Conservation (phyloP, 1,140 invertebrate genomes). For the Lasaia peninsularis region DNA sequence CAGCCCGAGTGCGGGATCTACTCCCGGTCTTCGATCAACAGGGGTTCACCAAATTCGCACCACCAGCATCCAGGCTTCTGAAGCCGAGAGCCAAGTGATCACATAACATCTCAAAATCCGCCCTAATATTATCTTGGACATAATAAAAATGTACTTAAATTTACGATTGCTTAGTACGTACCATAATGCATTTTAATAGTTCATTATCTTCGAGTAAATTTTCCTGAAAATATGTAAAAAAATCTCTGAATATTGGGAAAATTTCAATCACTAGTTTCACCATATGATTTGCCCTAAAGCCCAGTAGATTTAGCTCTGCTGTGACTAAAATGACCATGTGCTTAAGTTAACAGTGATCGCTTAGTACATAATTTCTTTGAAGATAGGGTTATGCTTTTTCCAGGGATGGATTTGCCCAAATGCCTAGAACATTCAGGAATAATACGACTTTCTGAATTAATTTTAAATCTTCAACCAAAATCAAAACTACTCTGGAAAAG, state of each 20-base stretch:
- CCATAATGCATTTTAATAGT: neutral
- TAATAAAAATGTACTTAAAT: neutral
- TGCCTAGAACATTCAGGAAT: no score
- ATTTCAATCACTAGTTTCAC: no score
- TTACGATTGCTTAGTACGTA: neutral
- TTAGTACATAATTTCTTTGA: no score
- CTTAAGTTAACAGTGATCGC: no score
- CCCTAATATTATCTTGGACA: neutral
- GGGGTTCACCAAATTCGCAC: slow-evolving; percentile 87
- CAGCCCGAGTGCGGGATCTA: slow-evolving; percentile 84
- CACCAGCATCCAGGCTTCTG: slow-evolving; percentile 85
- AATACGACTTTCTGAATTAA: no score
- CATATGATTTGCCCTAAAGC: no score
- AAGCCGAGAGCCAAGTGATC: slow-evolving; percentile 79
- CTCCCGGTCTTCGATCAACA: slow-evolving; percentile 89
- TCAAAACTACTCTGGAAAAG: no score
- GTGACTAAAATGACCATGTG: no score
- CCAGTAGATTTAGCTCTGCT: no score
- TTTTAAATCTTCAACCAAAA: no score
- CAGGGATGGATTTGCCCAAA: no score
- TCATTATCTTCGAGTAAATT: neutral
- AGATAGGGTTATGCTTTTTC: no score
- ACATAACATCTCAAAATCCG: neutral
- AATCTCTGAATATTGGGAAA: neutral
- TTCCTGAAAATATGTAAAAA: neutral